Base-by-base conservation (phyloP, 2,113 vertebrate genomes). In the Dipodomys ordii region DNA sequence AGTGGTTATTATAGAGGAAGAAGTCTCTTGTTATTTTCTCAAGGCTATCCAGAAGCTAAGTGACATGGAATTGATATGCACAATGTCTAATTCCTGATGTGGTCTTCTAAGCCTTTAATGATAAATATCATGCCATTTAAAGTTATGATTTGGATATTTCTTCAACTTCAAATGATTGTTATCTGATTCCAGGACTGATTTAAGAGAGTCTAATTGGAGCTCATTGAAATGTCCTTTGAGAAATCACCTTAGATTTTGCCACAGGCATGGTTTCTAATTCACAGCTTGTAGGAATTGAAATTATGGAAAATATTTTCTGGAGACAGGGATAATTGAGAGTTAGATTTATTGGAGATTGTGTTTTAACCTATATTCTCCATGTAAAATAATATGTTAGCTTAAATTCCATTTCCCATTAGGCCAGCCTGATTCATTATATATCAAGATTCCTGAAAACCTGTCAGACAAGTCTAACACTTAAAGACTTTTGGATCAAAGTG, bases 301-400 rank as follows among this genome's bases (percentile, higher is more conserved):
- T 93, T 46, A 12, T 74, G 62, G 53, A 19, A 62, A 74, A 84
- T 7, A 30, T 62, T 79, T 94, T 90, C 20, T 39, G 39, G 57
- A 83, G 39, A 72, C 18, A 62, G 68, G 3, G 65, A 32, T 79
- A 49, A 74, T 90, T 74, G 49, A 80, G 30, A 78, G 28, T 69
- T 79, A 23, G 44, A 22, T 80, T 65, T 90, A 83, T 32, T 81
- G 9, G 19, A 35, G 1, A 39, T 88, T 60, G n/a, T 44, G 4
- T 81, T 27, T 91, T 88, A 30, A 27, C 83, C 23, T 68, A 23
- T 35, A 68, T 78, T 92, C 60, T 87, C n/a, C 39, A 67, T 78
- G 16, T 49, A 83, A 81, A 65, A 72, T 83, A 25, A 62, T 39
- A 18, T 44, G 0, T 68, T 57, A 57, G 20, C 39, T 80, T 72